phyloP scores from a whole-genome alignment of 2,113 vertebrate species.

The Oreochromis spilurus region DNA sequence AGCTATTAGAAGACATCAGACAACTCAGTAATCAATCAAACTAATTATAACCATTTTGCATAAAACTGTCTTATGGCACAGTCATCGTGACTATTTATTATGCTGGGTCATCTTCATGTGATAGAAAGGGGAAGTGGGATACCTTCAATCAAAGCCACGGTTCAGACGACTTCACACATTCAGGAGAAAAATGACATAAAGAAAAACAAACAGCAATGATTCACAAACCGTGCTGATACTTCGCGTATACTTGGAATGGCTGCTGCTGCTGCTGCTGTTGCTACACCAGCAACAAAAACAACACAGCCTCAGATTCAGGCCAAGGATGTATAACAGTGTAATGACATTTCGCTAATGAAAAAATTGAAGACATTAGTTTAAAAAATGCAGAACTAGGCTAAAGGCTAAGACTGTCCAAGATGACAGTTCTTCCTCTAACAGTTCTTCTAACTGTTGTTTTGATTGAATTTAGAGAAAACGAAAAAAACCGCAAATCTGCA shows the following conservation, averaged over 20 bases:
- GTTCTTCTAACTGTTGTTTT: neutral
- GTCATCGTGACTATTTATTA: constrained; percentile 28
- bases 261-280: neutral
- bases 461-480: neutral
- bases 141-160: constrained; percentile 16
- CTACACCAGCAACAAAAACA: neutral
- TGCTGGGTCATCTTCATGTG: constrained; percentile 59
- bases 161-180: constrained; percentile 9
- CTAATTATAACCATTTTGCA: constrained; percentile 7
- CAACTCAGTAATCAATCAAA: neutral
- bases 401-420: constrained; percentile 19
- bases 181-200: neutral
- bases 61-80: constrained; percentile 11
- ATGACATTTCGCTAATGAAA: constrained; percentile 66
- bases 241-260: neutral
- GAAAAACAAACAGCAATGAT: neutral
- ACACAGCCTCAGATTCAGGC: constrained; percentile 22
- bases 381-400: constrained; percentile 59
- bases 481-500: neutral
- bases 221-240: neutral
- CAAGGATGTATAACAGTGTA: constrained; percentile 28
- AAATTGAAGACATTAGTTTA: constrained; percentile 54
- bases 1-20: neutral
- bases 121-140: constrained; percentile 56
- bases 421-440: neutral